These are phyloP conservation scores for Chorisops tibialis DNA, from an alignment of 2,888 invertebrate species.

Conservation along the genomic window DNA sequence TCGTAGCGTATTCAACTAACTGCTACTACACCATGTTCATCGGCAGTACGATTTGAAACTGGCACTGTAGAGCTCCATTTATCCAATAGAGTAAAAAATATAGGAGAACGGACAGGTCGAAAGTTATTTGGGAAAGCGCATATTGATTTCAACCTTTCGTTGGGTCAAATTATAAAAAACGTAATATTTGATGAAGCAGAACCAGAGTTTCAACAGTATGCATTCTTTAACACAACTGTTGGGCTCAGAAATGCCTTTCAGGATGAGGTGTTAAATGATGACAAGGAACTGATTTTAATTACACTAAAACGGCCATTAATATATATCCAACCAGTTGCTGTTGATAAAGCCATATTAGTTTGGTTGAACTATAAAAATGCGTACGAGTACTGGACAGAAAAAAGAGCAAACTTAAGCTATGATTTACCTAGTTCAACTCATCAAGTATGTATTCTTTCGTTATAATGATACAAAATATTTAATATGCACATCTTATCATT, in stretches of 20 bases:
- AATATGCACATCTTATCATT: conserved; percentile 36
- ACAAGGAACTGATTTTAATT: conserved; percentile 85
- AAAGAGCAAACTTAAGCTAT: conserved; percentile 84
- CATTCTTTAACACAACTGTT: conserved; percentile 95
- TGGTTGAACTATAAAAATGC: conserved; percentile 99
- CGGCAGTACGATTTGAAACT: conserved; percentile 93
- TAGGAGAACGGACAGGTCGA: conserved; percentile 62
- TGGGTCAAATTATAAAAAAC: conserved; percentile 92
- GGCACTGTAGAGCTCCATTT: conserved; percentile 90
- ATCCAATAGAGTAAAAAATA: conserved; percentile 90
- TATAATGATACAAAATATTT: conserved; percentile 21
- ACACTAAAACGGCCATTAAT: conserved; percentile 89
- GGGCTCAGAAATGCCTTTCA: conserved; percentile 79
- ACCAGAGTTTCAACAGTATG: conserved; percentile 95
- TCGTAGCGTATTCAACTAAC: conserved; percentile 91
- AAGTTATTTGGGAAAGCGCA: conserved; percentile 78
- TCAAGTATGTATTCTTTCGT: conserved; percentile 26
- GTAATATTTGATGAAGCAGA: conserved; percentile 96
- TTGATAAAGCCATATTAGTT: conserved; percentile 96
- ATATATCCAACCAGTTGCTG: conserved; percentile 94
- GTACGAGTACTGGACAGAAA: conserved; percentile 98
- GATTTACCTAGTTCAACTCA: conserved; percentile 68
- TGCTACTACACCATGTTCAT: conserved; percentile 96
- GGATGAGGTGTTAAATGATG: conserved; percentile 87
- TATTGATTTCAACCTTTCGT: conserved; percentile 88